These are phyloP conservation scores for Xanthorhoe designata DNA, from an alignment of 2,888 invertebrate genomes.

Conservation along the genomic window DNA sequence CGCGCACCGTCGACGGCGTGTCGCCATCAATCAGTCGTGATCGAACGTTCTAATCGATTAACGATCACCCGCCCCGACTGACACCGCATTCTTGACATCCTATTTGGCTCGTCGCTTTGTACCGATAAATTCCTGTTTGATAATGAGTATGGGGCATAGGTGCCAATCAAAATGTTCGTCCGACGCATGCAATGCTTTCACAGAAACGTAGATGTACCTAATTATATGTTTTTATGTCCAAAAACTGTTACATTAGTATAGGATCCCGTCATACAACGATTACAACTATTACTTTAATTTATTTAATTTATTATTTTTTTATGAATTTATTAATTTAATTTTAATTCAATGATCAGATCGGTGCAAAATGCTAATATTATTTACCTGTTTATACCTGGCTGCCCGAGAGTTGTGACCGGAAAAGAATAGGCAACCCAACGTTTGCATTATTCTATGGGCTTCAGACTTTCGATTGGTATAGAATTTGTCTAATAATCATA, in stretches of 20 bases:
- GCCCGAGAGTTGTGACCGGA: too few species aligned
- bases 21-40: slow-evolving; percentile 79
- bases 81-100: slow-evolving; percentile 62
- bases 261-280: too few species aligned
- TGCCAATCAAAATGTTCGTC: slow-evolving; percentile 16
- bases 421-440: too few species aligned
- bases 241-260: not conserved
- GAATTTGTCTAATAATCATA: too few species aligned
- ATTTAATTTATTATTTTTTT: too few species aligned
- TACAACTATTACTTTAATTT: too few species aligned
- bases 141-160: slow-evolving; percentile 30
- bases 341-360: too few species aligned
- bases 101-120: slow-evolving; percentile 57
- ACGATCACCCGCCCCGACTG: slow-evolving; percentile 63
- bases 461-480: too few species aligned
- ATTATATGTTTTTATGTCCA: not conserved
- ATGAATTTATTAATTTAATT: too few species aligned
- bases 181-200: slow-evolving; percentile 3
- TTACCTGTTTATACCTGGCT: too few species aligned
- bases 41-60: slow-evolving; percentile 79
- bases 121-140: slow-evolving; percentile 30
- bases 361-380: too few species aligned
- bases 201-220: not conserved
- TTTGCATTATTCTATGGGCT: too few species aligned
- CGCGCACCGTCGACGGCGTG: slow-evolving; percentile 61